Base-by-base conservation (phyloP, 2,113 vertebrate species). In the Pomatorhinus ruficollis region DNA sequence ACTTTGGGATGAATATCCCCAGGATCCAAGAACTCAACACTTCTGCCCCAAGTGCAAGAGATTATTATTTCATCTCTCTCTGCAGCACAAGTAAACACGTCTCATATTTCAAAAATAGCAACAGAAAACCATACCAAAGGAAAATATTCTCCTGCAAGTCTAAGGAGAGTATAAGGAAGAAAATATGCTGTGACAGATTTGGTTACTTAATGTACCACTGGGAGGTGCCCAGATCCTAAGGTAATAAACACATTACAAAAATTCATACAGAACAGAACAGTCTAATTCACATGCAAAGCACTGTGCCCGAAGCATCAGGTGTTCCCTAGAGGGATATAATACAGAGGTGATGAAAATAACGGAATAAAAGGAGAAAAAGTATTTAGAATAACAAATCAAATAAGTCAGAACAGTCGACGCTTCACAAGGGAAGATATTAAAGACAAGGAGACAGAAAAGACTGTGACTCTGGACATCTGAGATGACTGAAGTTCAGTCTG, bases 181-280 rank as follows among this genome's bases (percentile, higher is more conserved):
- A 84, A 91, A 89, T 71, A 87, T 85, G 17, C 64, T 77, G 39
- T 90, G 87, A 82, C 84, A 91, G 78, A 82, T 81, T 52, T 79
- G 54, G 92, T 93, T 96, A 71, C 81, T 82, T 75, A 87, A 56
- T 31, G 52, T 45, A 64, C 81, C 71, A 54, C 56, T 47, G 65
- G 82, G 74, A 87, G 37, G 52, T 65, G 59, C 75, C 92, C 84
- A 85, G 87, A 91, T 91, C 52, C 81, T 68, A 65, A 78, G 60
- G 47, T 87, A 96, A 69, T 54, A 87, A 83, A 91, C 37, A 45
- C 52, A 37, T 82, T 71, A 89, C 87, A 89, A 47, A 90, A 96
- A 93, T 65, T 79, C 88, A 87, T 45, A 84, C 12, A 19, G 61
- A 91, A n/a, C 6, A 56, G 74, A 59, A 60, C 3, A 56, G 65